Base-by-base conservation (phyloP, 2,797 vertebrate species). In the Alosa sapidissima region DNA sequence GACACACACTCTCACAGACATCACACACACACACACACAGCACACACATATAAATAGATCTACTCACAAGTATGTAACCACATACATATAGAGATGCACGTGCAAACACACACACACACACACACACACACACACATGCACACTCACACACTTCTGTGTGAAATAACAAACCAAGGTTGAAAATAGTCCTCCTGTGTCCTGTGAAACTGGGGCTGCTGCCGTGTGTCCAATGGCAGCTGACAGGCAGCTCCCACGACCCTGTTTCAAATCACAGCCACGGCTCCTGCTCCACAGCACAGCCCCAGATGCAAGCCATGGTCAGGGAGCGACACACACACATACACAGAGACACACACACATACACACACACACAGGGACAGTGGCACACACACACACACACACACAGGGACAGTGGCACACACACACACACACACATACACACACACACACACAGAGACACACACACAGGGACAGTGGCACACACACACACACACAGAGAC, bases 211-310 rank as follows among this genome's bases (percentile, higher is more conserved):
- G 54, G 24, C 62, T 47, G 49, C 47, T 36, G 28, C 36, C 48
- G 65, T 28, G 65, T 81, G 41, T 86, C 82, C 83, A 83, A 87
- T 83, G 16, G 82, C 6, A 13, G 75, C 86, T 68, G 51, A 87
- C 84, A 84, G 65, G 0, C 72, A n/a, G 60, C 85, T 83, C 68
- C 78, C 45, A 60, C 78, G 84, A 83, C 85, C 54, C 47, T 36
- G 82, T 51, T 81, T 55, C 54, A 49, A 58, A 68, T 84, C 72
- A 48, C 60, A 62, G 58, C 81, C 62, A 85, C 51, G 62, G 83
- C 58, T 84, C 78, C 45, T 16, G 16, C 85, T 85, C 2, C 41
- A 41, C 41, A 41, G 84, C 28, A 85, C 49, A 65, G 36, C 78
- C 14, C 41, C 81, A 78, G 68, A 81, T 83, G 14, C 52, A 28